A percentile compares a stretch with the other conserved stretches of the same genome.
These are phyloP conservation scores for Physella acuta DNA, from an alignment of 1,140 invertebrate species.

Conservation along the genomic window DNA sequence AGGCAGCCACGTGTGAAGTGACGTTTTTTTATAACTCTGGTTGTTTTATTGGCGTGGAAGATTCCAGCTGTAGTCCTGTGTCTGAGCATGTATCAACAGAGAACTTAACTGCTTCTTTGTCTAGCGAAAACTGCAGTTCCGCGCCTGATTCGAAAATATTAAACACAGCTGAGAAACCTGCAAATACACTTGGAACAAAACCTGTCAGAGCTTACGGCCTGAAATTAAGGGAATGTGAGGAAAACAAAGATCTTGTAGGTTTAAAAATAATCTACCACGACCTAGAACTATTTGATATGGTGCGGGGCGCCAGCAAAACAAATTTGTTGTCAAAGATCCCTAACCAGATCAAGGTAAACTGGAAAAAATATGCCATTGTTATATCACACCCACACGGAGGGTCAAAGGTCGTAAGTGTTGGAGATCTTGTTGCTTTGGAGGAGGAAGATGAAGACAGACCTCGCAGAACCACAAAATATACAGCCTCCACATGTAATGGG, in stretches of 20 bases:
- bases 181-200: too few species aligned
- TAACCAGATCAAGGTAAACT: background rate
- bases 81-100: background rate
- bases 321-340: conserved; percentile 4
- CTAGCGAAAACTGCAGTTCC: too few species aligned
- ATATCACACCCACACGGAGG: conserved; percentile 11
- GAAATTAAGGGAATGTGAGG: background rate
- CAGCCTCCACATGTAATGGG: background rate
- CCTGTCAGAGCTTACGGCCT: background rate
- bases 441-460: background rate
- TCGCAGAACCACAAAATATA: background rate
- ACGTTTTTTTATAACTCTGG: background rate
- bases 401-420: background rate
- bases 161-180: too few species aligned
- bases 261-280: conserved; percentile 2
- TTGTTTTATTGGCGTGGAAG: background rate
- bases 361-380: conserved; percentile 3
- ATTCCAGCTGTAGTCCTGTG: too few species aligned
- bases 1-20: background rate
- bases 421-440: background rate
- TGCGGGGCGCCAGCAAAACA: background rate
- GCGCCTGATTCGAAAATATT: too few species aligned
- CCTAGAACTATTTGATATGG: background rate
- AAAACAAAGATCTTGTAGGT: conserved; percentile 6
- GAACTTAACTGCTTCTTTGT: background rate